Percentiles rank a stretch among this genome's conserved stretches.
Conservation (phyloP, 2,888 invertebrate genomes). For the Tromatobia lineatoria region DNA sequence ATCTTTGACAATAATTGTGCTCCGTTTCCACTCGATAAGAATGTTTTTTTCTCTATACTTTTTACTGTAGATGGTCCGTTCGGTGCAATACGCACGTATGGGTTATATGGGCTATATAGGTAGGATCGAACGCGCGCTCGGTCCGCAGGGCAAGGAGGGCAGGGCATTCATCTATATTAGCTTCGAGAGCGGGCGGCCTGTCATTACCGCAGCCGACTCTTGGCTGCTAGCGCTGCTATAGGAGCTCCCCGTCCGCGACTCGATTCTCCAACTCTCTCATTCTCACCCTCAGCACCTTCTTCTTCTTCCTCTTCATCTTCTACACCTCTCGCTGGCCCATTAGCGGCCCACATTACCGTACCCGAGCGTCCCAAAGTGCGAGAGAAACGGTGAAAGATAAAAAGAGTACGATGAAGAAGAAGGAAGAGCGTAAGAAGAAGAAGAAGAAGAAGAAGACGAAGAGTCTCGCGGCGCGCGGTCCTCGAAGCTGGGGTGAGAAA, state of each 20-base stretch:
- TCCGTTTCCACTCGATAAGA: background rate
- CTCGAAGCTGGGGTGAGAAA: constrained; percentile 69
- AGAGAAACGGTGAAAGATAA: constrained; percentile 63
- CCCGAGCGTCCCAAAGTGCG: constrained; percentile 58
- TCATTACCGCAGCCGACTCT: constrained; percentile 84
- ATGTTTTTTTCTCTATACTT: background rate
- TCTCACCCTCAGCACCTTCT: constrained; percentile 37
- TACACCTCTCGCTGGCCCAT: constrained; percentile 75
- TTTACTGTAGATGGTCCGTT: background rate
- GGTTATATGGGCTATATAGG: constrained; percentile 22
- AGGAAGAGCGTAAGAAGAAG: constrained; percentile 24
- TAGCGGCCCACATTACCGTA: constrained; percentile 78
- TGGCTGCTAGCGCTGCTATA: constrained; percentile 73
- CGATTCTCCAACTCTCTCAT: constrained; percentile 58
- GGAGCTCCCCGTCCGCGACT: constrained; percentile 59
- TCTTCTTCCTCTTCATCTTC: constrained; percentile 54
- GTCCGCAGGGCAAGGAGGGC: constrained; percentile 84
- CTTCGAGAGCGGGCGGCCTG: constrained; percentile 85
- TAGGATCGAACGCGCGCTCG: constrained; percentile 69
- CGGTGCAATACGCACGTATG: constrained; percentile 11
- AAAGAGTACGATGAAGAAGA: constrained; percentile 42
- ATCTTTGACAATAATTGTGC: background rate
- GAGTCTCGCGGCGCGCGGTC: constrained; percentile 55
- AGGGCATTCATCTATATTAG: constrained; percentile 86
- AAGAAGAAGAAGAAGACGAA: constrained; percentile 28